Evolutionary conservation across 2,888 invertebrate species (phyloP), one percentile per base, ranked within the genome.

Genomic region (Halictus quadricinctus): DNA sequence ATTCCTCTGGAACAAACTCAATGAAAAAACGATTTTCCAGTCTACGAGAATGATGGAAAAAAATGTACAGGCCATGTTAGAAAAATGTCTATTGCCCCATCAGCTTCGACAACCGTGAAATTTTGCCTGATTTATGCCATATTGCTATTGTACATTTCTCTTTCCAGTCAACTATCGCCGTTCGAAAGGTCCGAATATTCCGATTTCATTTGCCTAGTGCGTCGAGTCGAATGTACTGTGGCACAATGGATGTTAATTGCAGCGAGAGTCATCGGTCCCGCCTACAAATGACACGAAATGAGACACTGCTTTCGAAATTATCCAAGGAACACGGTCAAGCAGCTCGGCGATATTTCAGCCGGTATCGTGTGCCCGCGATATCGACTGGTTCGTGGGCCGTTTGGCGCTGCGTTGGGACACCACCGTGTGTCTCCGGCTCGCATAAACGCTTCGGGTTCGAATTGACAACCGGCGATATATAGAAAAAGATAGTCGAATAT

Each of bases 401-500:
- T 83, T 79, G 43, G 58, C 69, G 50, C 70, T 29, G 48, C 82
- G 69, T 74, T 41, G 36, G 43, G 29, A 74, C 80, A 80, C 80
- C 15, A 41, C 15, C 29, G 64, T 64, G 54, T 54, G 54, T 54
- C 54, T 21, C 60, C 60, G 46, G 69, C 76, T 79, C 75, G 48
- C 25, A 60, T 69, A 78, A 85, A 83, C 74, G 83, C 72, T 76
- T 76, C 69, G 25, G 60, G 46, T 72, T 54, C 13, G 72, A 76
- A 79, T 79, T 76, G 84, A 85, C 81, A 84, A 72, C 36, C 48
- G 41, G 75, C 72, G 84, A 84, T 84, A 81, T 76, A 69, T 54
- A 54, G 79, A 79, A 84, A 85, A 84, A 78, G 78, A 84, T 80
- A 84, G 75, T 85, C 74, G 77, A 77, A 80, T 83, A 84, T 74